Evolutionary conservation across 2,113 vertebrate species (phyloP).

Genomic region (Suncus etruscus): DNA sequence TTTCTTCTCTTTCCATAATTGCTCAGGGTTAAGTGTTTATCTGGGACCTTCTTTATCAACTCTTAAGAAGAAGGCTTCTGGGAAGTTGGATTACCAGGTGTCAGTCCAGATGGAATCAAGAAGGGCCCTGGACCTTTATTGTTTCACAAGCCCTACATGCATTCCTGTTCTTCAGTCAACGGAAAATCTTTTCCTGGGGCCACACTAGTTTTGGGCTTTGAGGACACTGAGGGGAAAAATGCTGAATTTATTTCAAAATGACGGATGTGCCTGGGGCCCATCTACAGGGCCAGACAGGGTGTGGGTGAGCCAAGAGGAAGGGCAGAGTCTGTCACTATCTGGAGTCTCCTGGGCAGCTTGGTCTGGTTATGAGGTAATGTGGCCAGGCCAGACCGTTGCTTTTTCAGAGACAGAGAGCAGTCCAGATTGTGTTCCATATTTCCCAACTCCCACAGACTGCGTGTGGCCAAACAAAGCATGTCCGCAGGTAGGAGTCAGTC

Average conservation of each 20-base stretch:
- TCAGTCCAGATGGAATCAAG: not conserved
- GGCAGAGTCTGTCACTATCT: too few species aligned
- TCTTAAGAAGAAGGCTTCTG: not conserved
- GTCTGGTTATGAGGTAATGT: not conserved
- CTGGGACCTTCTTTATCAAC: not conserved
- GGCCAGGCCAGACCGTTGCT: not conserved
- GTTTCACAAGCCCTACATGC: not conserved
- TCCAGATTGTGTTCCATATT: not conserved
- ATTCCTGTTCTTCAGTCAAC: not conserved
- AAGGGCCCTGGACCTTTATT: not conserved
- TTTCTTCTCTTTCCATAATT: not conserved
- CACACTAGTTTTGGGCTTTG: not conserved
- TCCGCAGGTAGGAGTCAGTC: not conserved
- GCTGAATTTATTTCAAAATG: accelerated
- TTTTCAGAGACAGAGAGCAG: not conserved
- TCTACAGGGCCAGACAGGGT: not conserved
- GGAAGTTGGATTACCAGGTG: not conserved
- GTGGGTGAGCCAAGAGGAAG: not conserved
- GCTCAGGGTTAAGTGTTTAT: not conserved
- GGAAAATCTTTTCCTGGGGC: not conserved
- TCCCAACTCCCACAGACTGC: not conserved
- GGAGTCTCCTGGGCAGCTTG: too few species aligned
- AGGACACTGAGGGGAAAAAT: not conserved
- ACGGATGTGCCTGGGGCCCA: not conserved
- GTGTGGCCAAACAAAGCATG: not conserved